These are phyloP conservation scores for Drosophila leonis DNA, from an alignment of 2,888 invertebrate genomes.

Conservation along the genomic window DNA sequence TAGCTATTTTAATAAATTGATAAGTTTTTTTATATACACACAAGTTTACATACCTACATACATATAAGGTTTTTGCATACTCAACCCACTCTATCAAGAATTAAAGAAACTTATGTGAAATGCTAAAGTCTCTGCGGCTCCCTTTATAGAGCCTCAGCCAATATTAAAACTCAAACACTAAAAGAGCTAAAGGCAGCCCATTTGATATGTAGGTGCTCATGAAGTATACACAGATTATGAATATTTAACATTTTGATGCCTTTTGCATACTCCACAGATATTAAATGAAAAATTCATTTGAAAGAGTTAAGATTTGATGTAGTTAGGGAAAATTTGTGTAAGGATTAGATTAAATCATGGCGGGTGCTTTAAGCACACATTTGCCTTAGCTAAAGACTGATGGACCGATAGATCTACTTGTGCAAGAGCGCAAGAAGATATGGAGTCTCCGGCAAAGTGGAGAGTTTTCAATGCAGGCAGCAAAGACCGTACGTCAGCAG, in stretches of 20 bases:
- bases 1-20: too few species aligned
- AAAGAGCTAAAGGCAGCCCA: neutral
- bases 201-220: slow-evolving; percentile 5
- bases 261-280: neutral
- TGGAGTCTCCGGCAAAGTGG: too few species aligned
- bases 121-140: neutral
- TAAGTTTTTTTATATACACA: too few species aligned
- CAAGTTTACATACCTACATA: too few species aligned
- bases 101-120: neutral
- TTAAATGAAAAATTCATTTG: neutral
- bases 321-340: neutral
- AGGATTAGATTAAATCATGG: neutral
- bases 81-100: neutral
- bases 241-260: neutral
- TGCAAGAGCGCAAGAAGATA: too few species aligned
- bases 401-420: too few species aligned
- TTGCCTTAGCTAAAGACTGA: too few species aligned
- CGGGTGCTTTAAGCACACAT: neutral
- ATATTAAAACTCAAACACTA: neutral
- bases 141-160: neutral
- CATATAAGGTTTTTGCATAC: neutral
- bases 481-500: too few species aligned
- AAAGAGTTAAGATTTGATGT: neutral
- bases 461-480: too few species aligned
- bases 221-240: slow-evolving; percentile 3